phyloP scores from a whole-genome alignment of 2,797 vertebrate genomes.

The Epinephelus malabaricus region DNA sequence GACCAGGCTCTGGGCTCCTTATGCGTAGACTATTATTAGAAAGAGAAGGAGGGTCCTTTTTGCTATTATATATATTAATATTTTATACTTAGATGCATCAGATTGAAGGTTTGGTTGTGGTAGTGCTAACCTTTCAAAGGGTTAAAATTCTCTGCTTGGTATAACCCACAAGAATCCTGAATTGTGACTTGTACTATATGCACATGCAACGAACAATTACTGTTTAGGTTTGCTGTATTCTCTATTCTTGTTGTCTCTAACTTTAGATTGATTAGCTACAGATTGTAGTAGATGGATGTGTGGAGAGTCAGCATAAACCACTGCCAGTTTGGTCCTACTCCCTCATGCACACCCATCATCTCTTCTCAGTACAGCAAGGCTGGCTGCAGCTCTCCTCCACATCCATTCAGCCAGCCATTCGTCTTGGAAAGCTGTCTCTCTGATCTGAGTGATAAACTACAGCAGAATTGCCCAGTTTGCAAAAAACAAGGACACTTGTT shows the following conservation, averaged over 20 bases:
- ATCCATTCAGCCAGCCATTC: conserved; percentile 84
- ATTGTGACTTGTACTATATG: conserved; percentile 47
- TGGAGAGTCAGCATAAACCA: conserved; percentile 90
- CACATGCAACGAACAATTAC: conserved; percentile 71
- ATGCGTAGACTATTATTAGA: conserved; percentile 19
- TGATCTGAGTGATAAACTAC: conserved; percentile 89
- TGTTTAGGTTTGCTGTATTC: conserved; percentile 77
- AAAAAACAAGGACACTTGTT: conserved; percentile 87
- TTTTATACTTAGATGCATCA: not conserved
- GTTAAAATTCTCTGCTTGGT: conserved; percentile 16
- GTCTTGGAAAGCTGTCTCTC: conserved; percentile 86
- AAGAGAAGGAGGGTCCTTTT: not conserved
- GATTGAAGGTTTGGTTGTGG: not conserved
- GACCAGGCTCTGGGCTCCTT: conserved; percentile 6
- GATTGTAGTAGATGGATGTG: conserved; percentile 89
- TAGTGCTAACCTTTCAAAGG: not conserved
- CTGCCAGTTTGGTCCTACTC: conserved; percentile 85
- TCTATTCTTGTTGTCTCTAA: conserved; percentile 80
- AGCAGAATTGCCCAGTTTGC: conserved; percentile 86
- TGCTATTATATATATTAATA: not conserved
- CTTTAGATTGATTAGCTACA: conserved; percentile 90
- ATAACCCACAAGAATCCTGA: conserved; percentile 25
- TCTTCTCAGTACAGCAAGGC: conserved; percentile 77
- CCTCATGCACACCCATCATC: conserved; percentile 86
- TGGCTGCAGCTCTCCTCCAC: conserved; percentile 81